These are phyloP conservation scores for Hemicrepidius hirtus DNA, from an alignment of 2,888 invertebrate species.

Conservation along the genomic window DNA sequence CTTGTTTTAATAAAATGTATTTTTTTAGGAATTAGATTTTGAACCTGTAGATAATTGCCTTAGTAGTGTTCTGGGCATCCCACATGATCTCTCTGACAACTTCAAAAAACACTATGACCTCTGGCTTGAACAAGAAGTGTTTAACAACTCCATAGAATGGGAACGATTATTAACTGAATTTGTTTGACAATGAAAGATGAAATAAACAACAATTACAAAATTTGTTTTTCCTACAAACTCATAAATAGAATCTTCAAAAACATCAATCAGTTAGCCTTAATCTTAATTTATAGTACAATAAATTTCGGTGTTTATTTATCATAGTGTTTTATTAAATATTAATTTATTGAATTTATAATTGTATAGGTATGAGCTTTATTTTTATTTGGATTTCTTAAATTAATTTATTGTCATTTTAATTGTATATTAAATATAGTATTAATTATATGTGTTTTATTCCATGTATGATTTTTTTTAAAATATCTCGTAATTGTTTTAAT, in stretches of 20 bases:
- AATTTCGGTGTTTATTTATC: no score
- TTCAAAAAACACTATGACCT: conserved; percentile 94
- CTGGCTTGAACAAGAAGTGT: conserved; percentile 98
- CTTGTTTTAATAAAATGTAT: not conserved
- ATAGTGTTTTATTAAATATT: no score
- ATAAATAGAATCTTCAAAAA: not conserved
- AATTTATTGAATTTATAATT: no score
- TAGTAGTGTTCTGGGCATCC: conserved; percentile 85
- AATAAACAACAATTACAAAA: no score
- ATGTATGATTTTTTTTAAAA: no score
- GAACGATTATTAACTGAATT: conserved; percentile 73
- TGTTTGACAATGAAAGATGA: conserved; percentile 38
- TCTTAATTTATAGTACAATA: no score
- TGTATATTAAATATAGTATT: no score
- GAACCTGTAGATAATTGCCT: conserved; percentile 86
- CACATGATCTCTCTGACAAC: conserved; percentile 91
- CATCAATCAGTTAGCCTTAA: not conserved
- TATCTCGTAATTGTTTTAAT: no score
- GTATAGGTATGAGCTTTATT: no score
- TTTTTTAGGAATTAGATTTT: conserved; percentile 75
- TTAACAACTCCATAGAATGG: conserved; percentile 89
- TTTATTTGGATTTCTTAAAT: no score
- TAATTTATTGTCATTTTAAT: no score
- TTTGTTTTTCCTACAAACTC: not conserved
- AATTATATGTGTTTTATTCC: no score